These are phyloP conservation scores for Drosophila leontia DNA, from an alignment of 1,140 invertebrate species.

Conservation along the genomic window DNA sequence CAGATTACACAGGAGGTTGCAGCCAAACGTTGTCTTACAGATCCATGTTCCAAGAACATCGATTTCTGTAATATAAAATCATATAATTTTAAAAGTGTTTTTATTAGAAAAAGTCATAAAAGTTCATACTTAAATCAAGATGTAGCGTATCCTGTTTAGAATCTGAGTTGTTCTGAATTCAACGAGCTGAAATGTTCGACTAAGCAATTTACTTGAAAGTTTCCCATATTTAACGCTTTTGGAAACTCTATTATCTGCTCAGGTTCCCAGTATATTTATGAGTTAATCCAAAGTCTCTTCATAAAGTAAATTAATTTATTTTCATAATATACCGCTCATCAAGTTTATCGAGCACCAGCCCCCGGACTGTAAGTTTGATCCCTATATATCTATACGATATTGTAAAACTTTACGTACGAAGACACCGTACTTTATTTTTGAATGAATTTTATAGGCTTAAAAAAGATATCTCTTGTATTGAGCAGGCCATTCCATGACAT, in stretches of 20 bases:
- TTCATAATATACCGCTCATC: not conserved
- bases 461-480: constrained; percentile 36
- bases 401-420: constrained; percentile 12
- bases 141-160: not conserved
- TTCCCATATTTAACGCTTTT: constrained; percentile 17
- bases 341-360: not conserved
- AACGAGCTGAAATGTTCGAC: not conserved
- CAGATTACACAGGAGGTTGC: not conserved
- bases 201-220: not conserved
- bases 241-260: not conserved
- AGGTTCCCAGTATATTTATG: constrained; percentile 16
- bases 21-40: not conserved
- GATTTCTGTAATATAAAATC: not conserved
- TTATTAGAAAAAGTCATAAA: too few relatives aligned
- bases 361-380: not conserved
- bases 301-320: constrained; percentile 34
- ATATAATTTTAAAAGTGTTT: not conserved
- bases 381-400: not conserved
- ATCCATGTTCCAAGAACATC: not conserved
- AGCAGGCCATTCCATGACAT: constrained; percentile 46
- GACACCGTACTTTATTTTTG: not conserved
- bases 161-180: not conserved
- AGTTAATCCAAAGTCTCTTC: constrained; percentile 23
- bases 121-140: not conserved
- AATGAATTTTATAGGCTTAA: constrained; percentile 8